Evolutionary conservation across 2,113 vertebrate species (phyloP).

Genomic region (Opisthocomus hoazin): DNA sequence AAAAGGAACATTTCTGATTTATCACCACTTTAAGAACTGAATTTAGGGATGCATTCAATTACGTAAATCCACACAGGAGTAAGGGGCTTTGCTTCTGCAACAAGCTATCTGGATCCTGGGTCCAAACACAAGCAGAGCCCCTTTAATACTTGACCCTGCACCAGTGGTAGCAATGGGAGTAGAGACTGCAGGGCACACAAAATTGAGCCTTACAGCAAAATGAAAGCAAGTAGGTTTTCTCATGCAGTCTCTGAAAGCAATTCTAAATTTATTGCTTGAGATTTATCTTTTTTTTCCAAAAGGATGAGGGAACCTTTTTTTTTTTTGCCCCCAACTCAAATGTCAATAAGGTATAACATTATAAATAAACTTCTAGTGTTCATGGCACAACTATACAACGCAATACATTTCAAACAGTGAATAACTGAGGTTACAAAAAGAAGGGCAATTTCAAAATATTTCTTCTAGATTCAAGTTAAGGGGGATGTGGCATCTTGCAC

Average conservation of each 20-base stretch:
- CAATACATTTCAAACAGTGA: neutral
- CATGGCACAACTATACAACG: neutral
- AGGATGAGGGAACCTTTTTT: neutral
- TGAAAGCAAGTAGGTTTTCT: neutral
- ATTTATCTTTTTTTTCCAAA: neutral
- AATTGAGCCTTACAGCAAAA: neutral
- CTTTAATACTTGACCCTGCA: neutral
- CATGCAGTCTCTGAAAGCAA: neutral
- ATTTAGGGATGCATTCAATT: neutral
- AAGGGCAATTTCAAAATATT: neutral
- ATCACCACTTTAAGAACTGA: neutral
- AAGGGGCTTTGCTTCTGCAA: neutral
- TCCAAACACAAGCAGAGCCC: neutral
- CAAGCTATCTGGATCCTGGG: neutral
- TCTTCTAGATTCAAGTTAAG: neutral
- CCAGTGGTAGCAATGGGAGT: neutral
- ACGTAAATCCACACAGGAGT: neutral
- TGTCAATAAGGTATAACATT: neutral
- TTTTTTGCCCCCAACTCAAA: neutral
- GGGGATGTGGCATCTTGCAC: neutral
- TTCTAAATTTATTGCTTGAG: neutral
- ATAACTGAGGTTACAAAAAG: neutral
- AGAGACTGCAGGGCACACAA: neutral
- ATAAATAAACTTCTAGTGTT: neutral
- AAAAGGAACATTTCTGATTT: neutral